Base-by-base conservation (phyloP, 2,888 invertebrate species). In the Electrophaes corylata region DNA sequence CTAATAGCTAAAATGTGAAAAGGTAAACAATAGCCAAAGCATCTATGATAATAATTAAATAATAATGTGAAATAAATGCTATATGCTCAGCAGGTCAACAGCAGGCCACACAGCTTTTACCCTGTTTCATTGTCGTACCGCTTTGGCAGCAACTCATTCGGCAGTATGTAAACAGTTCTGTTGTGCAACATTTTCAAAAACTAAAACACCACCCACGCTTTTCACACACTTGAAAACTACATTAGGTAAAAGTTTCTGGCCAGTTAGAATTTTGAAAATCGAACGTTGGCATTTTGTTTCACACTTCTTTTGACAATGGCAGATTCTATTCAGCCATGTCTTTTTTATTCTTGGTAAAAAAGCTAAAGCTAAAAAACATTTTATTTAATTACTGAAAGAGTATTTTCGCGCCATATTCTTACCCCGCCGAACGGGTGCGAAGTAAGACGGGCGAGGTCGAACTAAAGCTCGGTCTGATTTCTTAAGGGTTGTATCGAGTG, bases 121-220 rank as follows among this genome's bases (percentile, higher is more conserved):
- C 91, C 88, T 67, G 75, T 76, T 45, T 82, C 79, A 71, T 84
- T 82, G 66, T 78, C 84, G 72, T 91, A 91, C 69, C 91, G 83
- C 79, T 86, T 91, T 71, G 91, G 91, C 60, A 91, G 76, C 31
- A 91, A 74, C 74, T 91, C 91, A 60, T 91, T 91, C 70, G 91
- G 91, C 76, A 91, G 78, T 65, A 91, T 91, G 70, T 90, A 91
- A 62, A 91, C 91, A 45, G 91, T 90, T 57, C 90, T 79, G 60
- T 91, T 91, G 68, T 90, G 87, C 70, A 90, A 83, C 90, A 91
- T 91, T 68, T 67, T 83, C 55, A 49, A 62, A 61, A 64, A 53
- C 62, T 54, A 52, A 60, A 56, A 53, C 23, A 46, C 35, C 44
- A 60, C 52, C n/a, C 29, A 14, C 43, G 18, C 18, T 1, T 37